These are phyloP conservation scores for Lasius fuliginosus DNA, from an alignment of 2,888 invertebrate genomes.

Conservation along the genomic window DNA sequence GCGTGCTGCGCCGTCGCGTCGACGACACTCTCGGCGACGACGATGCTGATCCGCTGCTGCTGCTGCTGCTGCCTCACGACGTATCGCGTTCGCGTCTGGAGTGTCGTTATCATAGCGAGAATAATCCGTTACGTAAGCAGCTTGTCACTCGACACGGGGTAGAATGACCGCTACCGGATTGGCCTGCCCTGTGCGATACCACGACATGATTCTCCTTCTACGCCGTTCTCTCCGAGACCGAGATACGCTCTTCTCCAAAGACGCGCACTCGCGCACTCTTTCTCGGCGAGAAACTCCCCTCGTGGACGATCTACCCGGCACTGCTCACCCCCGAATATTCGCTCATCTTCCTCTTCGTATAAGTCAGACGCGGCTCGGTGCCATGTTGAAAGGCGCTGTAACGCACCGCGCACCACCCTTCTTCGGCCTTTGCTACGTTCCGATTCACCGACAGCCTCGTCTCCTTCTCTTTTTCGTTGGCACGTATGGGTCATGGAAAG, in stretches of 20 bases:
- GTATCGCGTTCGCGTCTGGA: constrained; percentile 74
- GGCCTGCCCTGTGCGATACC: constrained; percentile 45
- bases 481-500: background rate
- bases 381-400: constrained; percentile 71
- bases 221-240: background rate
- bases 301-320: background rate
- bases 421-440: constrained; percentile 27
- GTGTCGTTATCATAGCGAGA: constrained; percentile 79
- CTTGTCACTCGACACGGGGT: constrained; percentile 81
- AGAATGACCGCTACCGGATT: constrained; percentile 67
- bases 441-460: constrained; percentile 28
- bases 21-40: constrained; percentile 75
- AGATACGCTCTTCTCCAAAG: background rate
- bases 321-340: constrained; percentile 39
- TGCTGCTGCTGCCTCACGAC: constrained; percentile 60
- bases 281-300: background rate
- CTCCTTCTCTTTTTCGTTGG: constrained; percentile 11
- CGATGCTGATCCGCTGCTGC: constrained; percentile 39
- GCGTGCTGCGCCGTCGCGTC: constrained; percentile 71
- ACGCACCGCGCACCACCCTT: constrained; percentile 60
- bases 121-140: constrained; percentile 85
- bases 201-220: constrained; percentile 22
- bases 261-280: background rate
- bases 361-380: constrained; percentile 55
- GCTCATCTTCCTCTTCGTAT: constrained; percentile 58